A percentile compares a stretch with the other conserved stretches of the same genome.
These are phyloP conservation scores for Ectemnius lituratus DNA, from an alignment of 2,888 invertebrate species.

Conservation along the genomic window DNA sequence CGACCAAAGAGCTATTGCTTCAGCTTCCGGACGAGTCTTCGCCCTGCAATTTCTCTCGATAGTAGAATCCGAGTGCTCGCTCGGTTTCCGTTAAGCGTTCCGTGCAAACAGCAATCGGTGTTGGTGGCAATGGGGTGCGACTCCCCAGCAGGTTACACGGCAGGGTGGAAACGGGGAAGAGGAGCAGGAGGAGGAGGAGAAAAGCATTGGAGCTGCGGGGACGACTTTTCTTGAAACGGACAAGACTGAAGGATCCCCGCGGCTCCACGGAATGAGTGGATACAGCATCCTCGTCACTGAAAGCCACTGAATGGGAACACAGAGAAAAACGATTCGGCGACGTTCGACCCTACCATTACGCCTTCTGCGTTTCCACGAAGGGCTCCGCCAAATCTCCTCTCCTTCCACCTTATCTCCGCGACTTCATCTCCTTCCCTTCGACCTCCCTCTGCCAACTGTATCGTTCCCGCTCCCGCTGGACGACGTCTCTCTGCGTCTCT, in stretches of 20 bases:
- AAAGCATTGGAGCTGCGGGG: too few relatives aligned
- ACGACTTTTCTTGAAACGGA: conserved; percentile 35
- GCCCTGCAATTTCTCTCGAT: too few relatives aligned
- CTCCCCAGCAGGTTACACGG: neutral
- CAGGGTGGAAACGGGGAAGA: neutral
- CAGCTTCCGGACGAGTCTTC: too few relatives aligned
- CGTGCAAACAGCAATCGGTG: conserved; percentile 32
- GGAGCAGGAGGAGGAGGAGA: too few relatives aligned
- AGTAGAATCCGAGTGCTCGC: neutral
- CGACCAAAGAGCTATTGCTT: too few relatives aligned
- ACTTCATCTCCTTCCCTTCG: conserved; percentile 3
- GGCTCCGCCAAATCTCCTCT: conserved; percentile 47
- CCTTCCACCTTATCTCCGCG: conserved; percentile 30
- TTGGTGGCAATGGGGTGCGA: too few relatives aligned
- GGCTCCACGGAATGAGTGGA: conserved; percentile 17
- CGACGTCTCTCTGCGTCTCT: too few relatives aligned
- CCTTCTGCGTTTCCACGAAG: conserved; percentile 55
- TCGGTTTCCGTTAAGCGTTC: neutral
- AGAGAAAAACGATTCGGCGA: conserved; percentile 49
- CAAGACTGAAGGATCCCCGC: conserved; percentile 49
- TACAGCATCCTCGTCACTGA: neutral
- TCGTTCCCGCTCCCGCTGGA: conserved; percentile 13
- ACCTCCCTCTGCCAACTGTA: conserved; percentile 19
- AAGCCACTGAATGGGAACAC: conserved; percentile 31
- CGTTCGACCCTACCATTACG: conserved; percentile 48